These are phyloP conservation scores for Hippocampus comes DNA, from an alignment of 2,113 vertebrate species.

Conservation along the genomic window DNA sequence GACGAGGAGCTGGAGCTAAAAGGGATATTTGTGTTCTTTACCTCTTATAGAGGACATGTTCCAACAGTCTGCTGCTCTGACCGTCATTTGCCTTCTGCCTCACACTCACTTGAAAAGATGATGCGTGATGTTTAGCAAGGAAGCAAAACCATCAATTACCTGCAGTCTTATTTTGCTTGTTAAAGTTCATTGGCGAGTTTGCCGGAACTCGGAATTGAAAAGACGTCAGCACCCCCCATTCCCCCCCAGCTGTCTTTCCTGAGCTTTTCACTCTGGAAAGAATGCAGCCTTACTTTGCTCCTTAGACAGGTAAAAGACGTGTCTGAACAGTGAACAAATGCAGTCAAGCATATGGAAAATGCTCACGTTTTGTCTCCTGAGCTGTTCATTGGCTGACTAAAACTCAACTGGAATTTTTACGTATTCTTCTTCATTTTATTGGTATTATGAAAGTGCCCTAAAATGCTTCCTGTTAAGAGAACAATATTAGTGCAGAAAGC, in stretches of 20 bases:
- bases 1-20: conserved; percentile 12
- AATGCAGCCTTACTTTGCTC: conserved; percentile 40
- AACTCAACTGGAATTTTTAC: neutral
- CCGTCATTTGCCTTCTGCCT: neutral
- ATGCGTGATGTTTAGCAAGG: neutral
- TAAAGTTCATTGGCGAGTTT: neutral
- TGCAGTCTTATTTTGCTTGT: neutral
- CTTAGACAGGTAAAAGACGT: conserved; percentile 38
- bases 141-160: neutral
- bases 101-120: conserved; percentile 1
- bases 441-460: too few species aligned
- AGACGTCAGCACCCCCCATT: too few species aligned
- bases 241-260: conserved; percentile 30
- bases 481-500: neutral
- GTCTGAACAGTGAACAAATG: conserved; percentile 41
- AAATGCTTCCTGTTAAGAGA: neutral
- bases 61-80: conserved; percentile 31
- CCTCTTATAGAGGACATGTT: conserved; percentile 32
- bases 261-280: conserved; percentile 35
- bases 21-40: conserved; percentile 35
- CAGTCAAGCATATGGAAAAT: conserved; percentile 5
- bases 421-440: too few species aligned
- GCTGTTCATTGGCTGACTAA: neutral
- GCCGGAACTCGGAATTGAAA: neutral
- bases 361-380: neutral